Percentiles rank a stretch among this genome's conserved stretches.
Conservation (phyloP, 2,888 invertebrate species). For the Tolmerus cingulatus region DNA sequence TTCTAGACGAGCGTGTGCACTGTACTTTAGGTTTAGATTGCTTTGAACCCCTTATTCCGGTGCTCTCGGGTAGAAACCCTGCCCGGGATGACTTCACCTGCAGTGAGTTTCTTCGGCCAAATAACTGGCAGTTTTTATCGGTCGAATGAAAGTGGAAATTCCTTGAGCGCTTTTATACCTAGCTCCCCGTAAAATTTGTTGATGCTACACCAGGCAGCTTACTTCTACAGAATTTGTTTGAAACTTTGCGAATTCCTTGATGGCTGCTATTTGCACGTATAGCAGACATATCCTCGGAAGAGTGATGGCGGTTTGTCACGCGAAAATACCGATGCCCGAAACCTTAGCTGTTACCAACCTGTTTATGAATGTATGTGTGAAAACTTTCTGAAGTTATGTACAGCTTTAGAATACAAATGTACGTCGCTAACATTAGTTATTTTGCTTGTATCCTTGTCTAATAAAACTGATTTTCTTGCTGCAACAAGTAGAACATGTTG, state of each 20-base stretch:
- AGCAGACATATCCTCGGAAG: not conserved
- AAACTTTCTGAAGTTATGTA: not conserved
- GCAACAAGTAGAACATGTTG: not conserved
- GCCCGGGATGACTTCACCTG: not conserved
- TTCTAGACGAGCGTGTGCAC: not conserved
- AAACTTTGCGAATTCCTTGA: not conserved
- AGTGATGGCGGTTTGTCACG: not conserved
- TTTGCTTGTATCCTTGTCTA: not conserved
- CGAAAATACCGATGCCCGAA: not conserved
- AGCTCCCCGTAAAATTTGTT: not conserved
- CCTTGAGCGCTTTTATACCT: not conserved
- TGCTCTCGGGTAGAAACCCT: not conserved
- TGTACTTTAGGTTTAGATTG: not conserved
- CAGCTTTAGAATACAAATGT: not conserved
- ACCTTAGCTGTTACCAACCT: not conserved
- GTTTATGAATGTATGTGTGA: not conserved
- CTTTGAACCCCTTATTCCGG: not conserved
- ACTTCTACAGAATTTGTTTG: not conserved
- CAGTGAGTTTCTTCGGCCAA: not conserved
- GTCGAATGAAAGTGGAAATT: not conserved
- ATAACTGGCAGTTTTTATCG: not conserved
- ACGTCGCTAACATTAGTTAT: not conserved
- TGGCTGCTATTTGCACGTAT: not conserved
- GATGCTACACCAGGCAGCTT: not conserved
- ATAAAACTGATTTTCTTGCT: not conserved